Percentiles rank a stretch among this genome's conserved stretches.
Evolutionary conservation across 2,888 invertebrate species (phyloP).

Genomic region (Drosophila cognata): DNA sequence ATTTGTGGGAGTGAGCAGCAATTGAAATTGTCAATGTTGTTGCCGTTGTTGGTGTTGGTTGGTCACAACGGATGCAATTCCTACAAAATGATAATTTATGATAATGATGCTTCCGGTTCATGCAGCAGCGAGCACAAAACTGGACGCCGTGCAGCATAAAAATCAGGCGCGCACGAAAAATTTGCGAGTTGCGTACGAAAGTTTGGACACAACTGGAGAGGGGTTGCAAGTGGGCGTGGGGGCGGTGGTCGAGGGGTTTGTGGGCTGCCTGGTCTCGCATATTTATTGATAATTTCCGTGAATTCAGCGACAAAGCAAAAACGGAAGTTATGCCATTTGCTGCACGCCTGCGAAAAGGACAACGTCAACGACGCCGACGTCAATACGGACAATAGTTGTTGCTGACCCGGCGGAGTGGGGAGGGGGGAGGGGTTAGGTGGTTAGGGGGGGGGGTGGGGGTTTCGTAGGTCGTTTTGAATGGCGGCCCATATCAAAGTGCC

Average conservation of each 20-base stretch:
- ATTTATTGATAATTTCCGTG: slow-evolving; percentile 84
- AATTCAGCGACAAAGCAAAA: slow-evolving; percentile 71
- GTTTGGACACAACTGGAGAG: slow-evolving; percentile 26
- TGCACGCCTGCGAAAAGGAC: slow-evolving; percentile 69
- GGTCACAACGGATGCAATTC: slow-evolving; percentile 81
- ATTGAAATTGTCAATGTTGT: slow-evolving; percentile 72
- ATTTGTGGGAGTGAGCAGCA: slow-evolving; percentile 49
- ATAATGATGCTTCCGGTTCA: slow-evolving; percentile 83
- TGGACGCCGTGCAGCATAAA: slow-evolving; percentile 70
- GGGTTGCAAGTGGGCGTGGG: background rate
- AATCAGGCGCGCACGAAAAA: slow-evolving; percentile 62
- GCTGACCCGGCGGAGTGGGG: slow-evolving; percentile 4
- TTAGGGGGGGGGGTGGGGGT: background rate
- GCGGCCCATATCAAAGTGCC: slow-evolving; percentile 63
- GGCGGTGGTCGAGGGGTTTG: background rate
- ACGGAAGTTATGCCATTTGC: slow-evolving; percentile 80
- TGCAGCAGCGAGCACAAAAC: slow-evolving; percentile 67
- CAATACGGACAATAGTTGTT: slow-evolving; percentile 67
- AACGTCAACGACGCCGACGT: slow-evolving; percentile 15
- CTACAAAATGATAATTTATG: slow-evolving; percentile 85
- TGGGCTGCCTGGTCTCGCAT: slow-evolving; percentile 66
- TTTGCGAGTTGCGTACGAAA: slow-evolving; percentile 65
- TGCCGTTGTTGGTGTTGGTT: slow-evolving; percentile 42
- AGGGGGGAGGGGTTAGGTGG: background rate
- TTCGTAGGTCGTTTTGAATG: slow-evolving; percentile 32